These are phyloP conservation scores for Poecilia gillii DNA, from an alignment of 2,797 vertebrate genomes.

Conservation along the genomic window DNA sequence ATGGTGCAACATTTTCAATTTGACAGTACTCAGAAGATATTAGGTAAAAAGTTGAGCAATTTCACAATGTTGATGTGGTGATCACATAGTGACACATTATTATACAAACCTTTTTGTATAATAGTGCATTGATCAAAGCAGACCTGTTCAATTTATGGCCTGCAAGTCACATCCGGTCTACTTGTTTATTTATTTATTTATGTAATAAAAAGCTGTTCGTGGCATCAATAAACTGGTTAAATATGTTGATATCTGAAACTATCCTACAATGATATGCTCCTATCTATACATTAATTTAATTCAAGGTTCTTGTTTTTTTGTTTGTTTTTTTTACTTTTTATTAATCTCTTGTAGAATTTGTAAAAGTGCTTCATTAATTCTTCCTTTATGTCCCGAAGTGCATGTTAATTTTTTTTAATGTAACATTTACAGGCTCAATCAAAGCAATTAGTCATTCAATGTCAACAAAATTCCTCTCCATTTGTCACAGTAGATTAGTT, in stretches of 20 bases:
- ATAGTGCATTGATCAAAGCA: neutral
- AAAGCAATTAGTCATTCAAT: slow-evolving; percentile 6
- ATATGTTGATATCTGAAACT: no score
- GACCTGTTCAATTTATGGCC: neutral
- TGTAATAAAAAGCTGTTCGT: neutral
- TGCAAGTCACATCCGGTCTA: neutral
- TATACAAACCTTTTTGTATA: neutral
- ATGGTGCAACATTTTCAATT: no score
- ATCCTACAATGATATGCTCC: no score
- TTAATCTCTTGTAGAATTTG: neutral
- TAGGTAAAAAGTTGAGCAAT: neutral
- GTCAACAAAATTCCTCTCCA: slow-evolving; percentile 3
- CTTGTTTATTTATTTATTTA: no score
- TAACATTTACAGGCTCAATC: slow-evolving; percentile 17
- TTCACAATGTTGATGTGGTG: neutral
- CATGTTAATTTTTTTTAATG: neutral
- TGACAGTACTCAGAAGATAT: neutral
- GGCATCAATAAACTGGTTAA: no score
- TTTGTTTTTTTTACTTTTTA: no score
- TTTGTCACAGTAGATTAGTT: neutral
- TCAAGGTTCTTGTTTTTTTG: no score
- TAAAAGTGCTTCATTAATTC: neutral
- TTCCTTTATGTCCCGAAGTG: neutral
- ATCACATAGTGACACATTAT: neutral
- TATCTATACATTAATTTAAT: no score